These are phyloP conservation scores for Diabrotica undecimpunctata DNA, from an alignment of 1,140 invertebrate species.

Conservation along the genomic window DNA sequence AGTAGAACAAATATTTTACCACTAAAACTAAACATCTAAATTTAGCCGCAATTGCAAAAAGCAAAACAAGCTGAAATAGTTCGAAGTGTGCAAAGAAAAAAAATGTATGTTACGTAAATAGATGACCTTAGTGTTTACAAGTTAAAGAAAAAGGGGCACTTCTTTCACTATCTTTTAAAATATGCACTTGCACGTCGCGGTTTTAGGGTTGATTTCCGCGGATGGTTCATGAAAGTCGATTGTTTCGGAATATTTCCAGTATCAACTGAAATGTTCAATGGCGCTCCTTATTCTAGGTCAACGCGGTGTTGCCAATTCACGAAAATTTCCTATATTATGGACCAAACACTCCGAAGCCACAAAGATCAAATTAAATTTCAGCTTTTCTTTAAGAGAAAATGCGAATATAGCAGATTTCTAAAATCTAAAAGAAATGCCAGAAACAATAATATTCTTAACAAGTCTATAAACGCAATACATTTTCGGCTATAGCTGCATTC, in stretches of 20 bases:
- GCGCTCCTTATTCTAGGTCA: conserved; percentile 1
- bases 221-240: neutral
- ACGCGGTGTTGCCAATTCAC: neutral
- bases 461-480: no score
- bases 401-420: no score
- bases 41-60: neutral
- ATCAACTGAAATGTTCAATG: conserved; percentile 2
- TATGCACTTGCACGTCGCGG: neutral
- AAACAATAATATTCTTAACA: no score
- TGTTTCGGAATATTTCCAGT: neutral
- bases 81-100: neutral
- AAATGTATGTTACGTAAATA: neutral
- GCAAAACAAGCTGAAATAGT: conserved; percentile 2
- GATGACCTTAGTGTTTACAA: neutral
- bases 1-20: neutral
- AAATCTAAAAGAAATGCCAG: no score
- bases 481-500: no score
- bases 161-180: neutral
- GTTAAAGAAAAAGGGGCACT: neutral
- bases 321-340: neutral
- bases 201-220: neutral
- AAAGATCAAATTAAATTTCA: no score
- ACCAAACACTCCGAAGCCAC: no score
- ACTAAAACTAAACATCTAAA: neutral
- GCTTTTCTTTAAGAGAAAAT: no score